Conservation (phyloP, 2,888 invertebrate species). For the Pardosa pseudoannulata region DNA sequence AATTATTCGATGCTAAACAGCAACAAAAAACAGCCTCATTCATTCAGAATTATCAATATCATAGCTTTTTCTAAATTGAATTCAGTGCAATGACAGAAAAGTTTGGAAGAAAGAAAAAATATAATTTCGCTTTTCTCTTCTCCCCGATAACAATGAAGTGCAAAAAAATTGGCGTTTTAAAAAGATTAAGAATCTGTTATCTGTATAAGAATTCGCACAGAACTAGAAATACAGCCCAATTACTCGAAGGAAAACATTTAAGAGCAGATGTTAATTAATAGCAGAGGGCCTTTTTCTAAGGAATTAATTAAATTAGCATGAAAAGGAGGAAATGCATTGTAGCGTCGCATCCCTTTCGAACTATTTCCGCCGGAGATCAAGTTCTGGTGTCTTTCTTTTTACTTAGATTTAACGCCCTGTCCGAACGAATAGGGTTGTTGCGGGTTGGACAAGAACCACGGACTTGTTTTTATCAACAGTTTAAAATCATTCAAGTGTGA, state of each 20-base stretch:
- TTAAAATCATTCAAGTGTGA: no score
- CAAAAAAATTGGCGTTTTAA: constrained; percentile 11
- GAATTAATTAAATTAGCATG: constrained; percentile 58
- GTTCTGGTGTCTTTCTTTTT: no score
- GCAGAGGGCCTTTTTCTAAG: constrained; percentile 19
- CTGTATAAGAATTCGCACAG: constrained; percentile 33
- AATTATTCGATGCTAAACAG: constrained; percentile 27
- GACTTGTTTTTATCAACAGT: no score
- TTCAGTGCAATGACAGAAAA: constrained; percentile 26
- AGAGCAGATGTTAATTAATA: constrained; percentile 71
- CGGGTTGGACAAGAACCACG: no score
- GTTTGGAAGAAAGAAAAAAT: constrained; percentile 18
- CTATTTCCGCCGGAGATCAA: no score
- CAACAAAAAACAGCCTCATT: not conserved
- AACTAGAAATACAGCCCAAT: constrained; percentile 51
- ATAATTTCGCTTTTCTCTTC: not conserved
- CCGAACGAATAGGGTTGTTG: no score
- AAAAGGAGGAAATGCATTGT: constrained; percentile 51
- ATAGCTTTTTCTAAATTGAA: constrained; percentile 52
- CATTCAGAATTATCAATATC: constrained; percentile 25
- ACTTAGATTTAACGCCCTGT: no score
- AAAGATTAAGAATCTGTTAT: constrained; percentile 35
- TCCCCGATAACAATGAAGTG: not conserved
- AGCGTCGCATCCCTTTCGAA: no score
- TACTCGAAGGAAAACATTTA: constrained; percentile 66